Evolutionary conservation across 2,113 vertebrate species (phyloP).

Genomic region (Aegithalos caudatus): DNA sequence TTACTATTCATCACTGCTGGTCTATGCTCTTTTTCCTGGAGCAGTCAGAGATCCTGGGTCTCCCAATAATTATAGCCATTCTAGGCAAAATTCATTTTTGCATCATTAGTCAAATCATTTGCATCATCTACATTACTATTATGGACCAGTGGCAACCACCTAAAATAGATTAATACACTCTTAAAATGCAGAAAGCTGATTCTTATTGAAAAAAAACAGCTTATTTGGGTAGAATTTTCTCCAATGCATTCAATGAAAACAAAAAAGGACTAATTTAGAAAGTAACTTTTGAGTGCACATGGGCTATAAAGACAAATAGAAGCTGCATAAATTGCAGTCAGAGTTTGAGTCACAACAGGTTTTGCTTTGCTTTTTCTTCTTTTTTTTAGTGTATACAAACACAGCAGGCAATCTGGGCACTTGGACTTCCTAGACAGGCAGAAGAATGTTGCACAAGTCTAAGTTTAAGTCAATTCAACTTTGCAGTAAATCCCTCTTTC

Average conservation of each 20-base stretch:
- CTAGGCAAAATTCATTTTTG: neutral
- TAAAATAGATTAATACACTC: neutral
- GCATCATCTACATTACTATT: neutral
- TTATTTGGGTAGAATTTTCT: slow-evolving; percentile 27
- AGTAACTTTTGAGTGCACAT: slow-evolving; percentile 16
- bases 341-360: neutral
- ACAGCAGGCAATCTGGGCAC: slow-evolving; percentile 19
- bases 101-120: neutral
- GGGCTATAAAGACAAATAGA: slow-evolving; percentile 2
- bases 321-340: slow-evolving; percentile 48
- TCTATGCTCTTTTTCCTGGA: neutral
- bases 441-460: slow-evolving; percentile 24
- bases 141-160: neutral
- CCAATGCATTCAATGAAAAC: neutral
- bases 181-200: slow-evolving; percentile 25
- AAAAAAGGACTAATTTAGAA: slow-evolving; percentile 19
- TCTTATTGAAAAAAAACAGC: slow-evolving; percentile 14
- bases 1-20: neutral
- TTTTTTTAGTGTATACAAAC: neutral
- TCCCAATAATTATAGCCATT: neutral
- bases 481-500: slow-evolving; percentile 35
- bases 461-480: slow-evolving; percentile 25
- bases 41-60: neutral
- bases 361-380: neutral
- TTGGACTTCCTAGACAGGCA: slow-evolving; percentile 49